phyloP scores from a whole-genome alignment of 2,797 vertebrate genomes.

The Micrastur ruficollis region DNA sequence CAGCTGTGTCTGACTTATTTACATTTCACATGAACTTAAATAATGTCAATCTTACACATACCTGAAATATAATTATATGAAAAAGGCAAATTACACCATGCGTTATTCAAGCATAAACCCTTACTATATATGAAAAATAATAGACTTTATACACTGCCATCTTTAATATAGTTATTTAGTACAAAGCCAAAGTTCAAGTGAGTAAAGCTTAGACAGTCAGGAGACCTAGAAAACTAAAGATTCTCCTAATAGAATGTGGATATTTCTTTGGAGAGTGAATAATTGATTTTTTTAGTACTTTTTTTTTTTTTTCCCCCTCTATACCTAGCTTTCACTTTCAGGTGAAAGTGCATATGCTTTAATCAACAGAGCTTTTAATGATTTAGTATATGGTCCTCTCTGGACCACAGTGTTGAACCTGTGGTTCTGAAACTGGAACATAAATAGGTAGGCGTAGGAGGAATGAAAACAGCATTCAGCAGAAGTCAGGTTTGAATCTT shows the following conservation, averaged over 20 bases:
- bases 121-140: not conserved
- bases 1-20: slow-evolving; percentile 55
- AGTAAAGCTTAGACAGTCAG: not conserved
- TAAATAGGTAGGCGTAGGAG: not conserved
- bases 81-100: not conserved
- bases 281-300: not conserved
- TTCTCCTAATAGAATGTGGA: not conserved
- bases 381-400: not conserved
- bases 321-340: not conserved
- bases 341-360: not conserved
- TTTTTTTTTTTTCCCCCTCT: not conserved
- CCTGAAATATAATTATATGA: not conserved
- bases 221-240: not conserved
- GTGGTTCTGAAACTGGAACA: not conserved
- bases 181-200: not conserved
- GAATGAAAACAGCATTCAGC: not conserved
- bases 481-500: not conserved
- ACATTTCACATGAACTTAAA: slow-evolving; percentile 61
- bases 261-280: not conserved
- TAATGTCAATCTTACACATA: slow-evolving; percentile 13
- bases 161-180: not conserved
- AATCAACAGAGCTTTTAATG: not conserved
- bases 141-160: not conserved
- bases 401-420: not conserved
- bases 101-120: not conserved